phyloP scores from a whole-genome alignment of 2,113 vertebrate genomes.

The Oryzias curvinotus region DNA sequence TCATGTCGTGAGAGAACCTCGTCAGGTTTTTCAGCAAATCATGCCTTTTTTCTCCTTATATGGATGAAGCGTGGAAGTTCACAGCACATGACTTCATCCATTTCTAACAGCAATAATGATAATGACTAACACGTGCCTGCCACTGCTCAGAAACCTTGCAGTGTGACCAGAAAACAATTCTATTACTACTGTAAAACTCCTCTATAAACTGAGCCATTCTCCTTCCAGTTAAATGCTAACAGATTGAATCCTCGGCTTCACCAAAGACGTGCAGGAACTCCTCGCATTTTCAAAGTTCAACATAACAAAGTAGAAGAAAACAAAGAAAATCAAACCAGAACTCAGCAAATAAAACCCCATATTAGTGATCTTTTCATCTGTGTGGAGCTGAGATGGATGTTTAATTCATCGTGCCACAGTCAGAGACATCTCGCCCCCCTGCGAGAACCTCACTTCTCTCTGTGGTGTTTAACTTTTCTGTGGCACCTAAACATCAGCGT shows the following conservation, averaged over 20 bases:
- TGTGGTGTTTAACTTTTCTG: conserved; percentile 44
- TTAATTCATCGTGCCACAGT: conserved; percentile 12
- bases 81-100: conserved; percentile 54
- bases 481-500: conserved; percentile 48
- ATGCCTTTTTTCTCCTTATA: conserved; percentile 47
- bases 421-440: conserved; percentile 7
- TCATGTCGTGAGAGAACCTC: conserved; percentile 33
- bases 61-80: conserved; percentile 30
- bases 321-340: background rate
- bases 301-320: background rate
- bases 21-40: conserved; percentile 15
- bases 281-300: conserved; percentile 15
- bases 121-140: conserved; percentile 57
- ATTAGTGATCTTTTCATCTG: conserved; percentile 2
- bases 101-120: conserved; percentile 42
- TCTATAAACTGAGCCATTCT: conserved; percentile 17
- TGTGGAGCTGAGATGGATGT: background rate
- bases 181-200: conserved; percentile 27
- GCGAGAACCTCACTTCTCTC: conserved; percentile 27
- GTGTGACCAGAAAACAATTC: conserved; percentile 31
- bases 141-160: conserved; percentile 24
- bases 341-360: conserved; percentile 3
- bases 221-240: background rate
- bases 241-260: background rate
- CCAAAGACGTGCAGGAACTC: background rate